These are phyloP conservation scores for Cololabis saira DNA, from an alignment of 2,113 vertebrate species.

Conservation along the genomic window DNA sequence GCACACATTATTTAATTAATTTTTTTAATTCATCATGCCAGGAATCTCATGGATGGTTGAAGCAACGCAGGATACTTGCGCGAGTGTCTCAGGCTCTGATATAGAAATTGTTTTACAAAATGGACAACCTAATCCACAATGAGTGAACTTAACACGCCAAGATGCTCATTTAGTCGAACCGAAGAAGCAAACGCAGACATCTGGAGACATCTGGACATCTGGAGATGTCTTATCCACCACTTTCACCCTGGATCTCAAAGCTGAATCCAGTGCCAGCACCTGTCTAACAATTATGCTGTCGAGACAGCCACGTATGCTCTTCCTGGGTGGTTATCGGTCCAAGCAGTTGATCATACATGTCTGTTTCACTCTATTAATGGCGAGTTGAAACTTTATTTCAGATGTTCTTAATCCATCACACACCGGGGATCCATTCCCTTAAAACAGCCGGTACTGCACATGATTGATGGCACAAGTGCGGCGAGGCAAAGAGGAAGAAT, in stretches of 20 bases:
- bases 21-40: no score
- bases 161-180: no score
- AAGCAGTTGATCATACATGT: conserved; percentile 24
- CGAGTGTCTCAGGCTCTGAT: no score
- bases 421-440: conserved; percentile 39
- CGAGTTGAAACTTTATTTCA: conserved; percentile 45
- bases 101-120: no score
- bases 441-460: conserved; percentile 36
- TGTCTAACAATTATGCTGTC: neutral
- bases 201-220: no score
- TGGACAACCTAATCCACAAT: no score
- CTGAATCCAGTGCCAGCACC: neutral
- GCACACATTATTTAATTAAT: no score
- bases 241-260: neutral
- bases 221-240: conserved; percentile 4
- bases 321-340: conserved; percentile 23
- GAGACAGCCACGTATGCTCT: conserved; percentile 15
- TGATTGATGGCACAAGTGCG: conserved; percentile 16
- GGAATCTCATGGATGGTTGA: no score
- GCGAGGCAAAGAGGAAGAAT: conserved; percentile 8
- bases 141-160: no score
- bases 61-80: no score
- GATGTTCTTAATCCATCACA: conserved; percentile 38
- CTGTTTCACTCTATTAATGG: conserved; percentile 44
- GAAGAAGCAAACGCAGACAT: neutral